Conservation (phyloP, 2,888 invertebrate species). For the Lepidochrysops patricia region DNA sequence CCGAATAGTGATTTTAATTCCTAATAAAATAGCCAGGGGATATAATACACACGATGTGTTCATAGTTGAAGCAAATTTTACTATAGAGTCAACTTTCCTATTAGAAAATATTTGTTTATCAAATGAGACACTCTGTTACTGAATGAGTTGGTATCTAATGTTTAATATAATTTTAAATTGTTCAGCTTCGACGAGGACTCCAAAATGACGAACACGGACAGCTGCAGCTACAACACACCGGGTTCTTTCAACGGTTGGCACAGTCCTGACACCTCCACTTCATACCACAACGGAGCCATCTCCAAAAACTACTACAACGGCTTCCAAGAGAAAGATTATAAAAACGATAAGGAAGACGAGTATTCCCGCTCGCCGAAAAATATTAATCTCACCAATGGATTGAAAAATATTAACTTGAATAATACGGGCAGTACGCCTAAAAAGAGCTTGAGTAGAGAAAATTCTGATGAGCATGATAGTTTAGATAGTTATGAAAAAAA, state of each 20-base stretch:
- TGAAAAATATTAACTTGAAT: conserved; percentile 60
- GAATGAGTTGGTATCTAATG: too few relatives aligned
- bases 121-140: too few relatives aligned
- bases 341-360: conserved; percentile 35
- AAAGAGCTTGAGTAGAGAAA: conserved; percentile 52
- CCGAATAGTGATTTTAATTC: too few relatives aligned
- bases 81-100: too few relatives aligned
- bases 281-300: conserved; percentile 62
- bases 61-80: too few relatives aligned
- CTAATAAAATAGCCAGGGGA: too few relatives aligned
- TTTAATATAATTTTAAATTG: too few relatives aligned
- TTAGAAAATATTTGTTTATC: too few relatives aligned
- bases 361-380: conserved; percentile 56
- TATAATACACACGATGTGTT: too few relatives aligned
- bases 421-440: conserved; percentile 55
- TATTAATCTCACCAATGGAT: conserved; percentile 58
- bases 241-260: conserved; percentile 76
- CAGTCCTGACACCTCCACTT: conserved; percentile 55
- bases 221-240: conserved; percentile 70
- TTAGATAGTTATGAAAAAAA: conserved; percentile 55
- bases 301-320: conserved; percentile 64
- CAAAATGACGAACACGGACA: conserved; percentile 76
- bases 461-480: conserved; percentile 50
- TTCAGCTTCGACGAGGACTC: conserved; percentile 71
- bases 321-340: conserved; percentile 46